These are phyloP conservation scores for human (Homo sapiens) DNA, from an alignment of 2,113 vertebrate species.

Conservation along the genomic window GRCh38 chr18:78062501-78063000, in stretches of 20 bases:
- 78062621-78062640: not conserved
- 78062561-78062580: no score
- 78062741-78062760: not conserved
- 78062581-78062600: not conserved
- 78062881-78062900: not conserved
- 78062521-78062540: fast-evolving
- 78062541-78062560: not conserved
- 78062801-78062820: not conserved
- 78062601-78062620: not conserved
- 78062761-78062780: not conserved
- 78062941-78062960: not conserved
- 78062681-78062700: fast-evolving
- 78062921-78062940: not conserved
- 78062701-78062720: fast-evolving
- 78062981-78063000: not conserved
- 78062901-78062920: not conserved
- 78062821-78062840: fast-evolving
- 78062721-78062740: no score
- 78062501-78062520: fast-evolving
- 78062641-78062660: no score
- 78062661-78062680: no score
- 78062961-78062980: not conserved
- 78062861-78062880: not conserved
- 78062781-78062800: not conserved
- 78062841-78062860: not conserved